phyloP scores from a whole-genome alignment of 2,888 invertebrate species.

The Cataglyphis albicans region DNA sequence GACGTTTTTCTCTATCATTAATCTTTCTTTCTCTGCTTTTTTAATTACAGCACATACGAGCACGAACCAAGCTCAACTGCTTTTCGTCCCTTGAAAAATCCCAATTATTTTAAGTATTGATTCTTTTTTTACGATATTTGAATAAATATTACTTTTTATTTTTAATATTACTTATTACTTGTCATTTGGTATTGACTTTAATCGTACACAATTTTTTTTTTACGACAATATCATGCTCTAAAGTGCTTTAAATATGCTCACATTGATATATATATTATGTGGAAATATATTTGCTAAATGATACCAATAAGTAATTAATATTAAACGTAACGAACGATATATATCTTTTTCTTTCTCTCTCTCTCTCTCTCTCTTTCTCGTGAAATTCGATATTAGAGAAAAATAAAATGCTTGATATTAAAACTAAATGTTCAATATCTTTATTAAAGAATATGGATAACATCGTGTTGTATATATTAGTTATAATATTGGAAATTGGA shows the following conservation, averaged over 20 bases:
- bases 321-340: background rate
- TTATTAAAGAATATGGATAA: background rate
- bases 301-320: background rate
- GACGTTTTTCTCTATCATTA: background rate
- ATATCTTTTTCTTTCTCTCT: no score
- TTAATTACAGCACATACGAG: background rate
- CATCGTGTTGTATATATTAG: no score
- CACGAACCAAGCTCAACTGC: background rate
- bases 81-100: constrained; percentile 50
- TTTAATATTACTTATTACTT: background rate
- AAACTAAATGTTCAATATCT: background rate
- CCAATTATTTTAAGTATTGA: constrained; percentile 44
- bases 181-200: background rate
- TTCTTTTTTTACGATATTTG: constrained; percentile 32
- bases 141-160: constrained; percentile 50
- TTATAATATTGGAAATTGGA: background rate
- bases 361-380: no score
- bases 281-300: background rate
- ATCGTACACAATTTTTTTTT: background rate
- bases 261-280: no score
- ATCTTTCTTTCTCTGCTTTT: background rate
- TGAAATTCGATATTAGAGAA: background rate
- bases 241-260: background rate
- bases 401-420: background rate
- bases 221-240: background rate